A percentile compares a stretch with the other conserved stretches of the same genome.
Evolutionary conservation across 2,113 vertebrate genomes (phyloP).

Genomic region (Brachypodius melanocephalos): DNA sequence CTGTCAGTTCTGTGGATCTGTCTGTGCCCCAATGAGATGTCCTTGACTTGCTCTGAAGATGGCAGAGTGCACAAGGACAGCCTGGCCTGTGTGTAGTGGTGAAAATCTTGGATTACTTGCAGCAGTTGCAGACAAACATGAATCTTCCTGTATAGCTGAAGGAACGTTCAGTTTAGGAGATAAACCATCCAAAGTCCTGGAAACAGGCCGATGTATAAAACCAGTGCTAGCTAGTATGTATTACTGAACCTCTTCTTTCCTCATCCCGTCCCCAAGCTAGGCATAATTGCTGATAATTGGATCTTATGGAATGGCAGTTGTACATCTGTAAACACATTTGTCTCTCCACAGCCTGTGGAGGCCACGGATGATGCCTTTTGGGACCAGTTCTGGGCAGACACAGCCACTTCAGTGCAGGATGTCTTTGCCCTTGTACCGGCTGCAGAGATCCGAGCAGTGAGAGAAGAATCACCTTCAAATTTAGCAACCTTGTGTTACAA

Average conservation of each 20-base stretch:
- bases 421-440: conserved; percentile 96
- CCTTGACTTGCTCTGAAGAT: not conserved
- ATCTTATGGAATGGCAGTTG: not conserved
- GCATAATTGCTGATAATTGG: not conserved
- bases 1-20: not conserved
- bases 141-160: not conserved
- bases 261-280: not conserved
- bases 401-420: conserved; percentile 93
- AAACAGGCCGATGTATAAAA: not conserved
- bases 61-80: not conserved
- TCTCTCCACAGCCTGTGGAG: conserved; percentile 86
- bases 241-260: not conserved
- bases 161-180: not conserved
- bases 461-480: conserved; percentile 97
- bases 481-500: conserved; percentile 97
- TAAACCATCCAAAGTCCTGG: not conserved
- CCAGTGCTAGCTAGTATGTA: not conserved
- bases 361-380: conserved; percentile 97
- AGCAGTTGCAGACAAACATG: not conserved
- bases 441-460: conserved; percentile 94
- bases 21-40: not conserved
- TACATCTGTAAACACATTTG: not conserved
- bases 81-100: rapidly evolving
- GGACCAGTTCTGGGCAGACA: conserved; percentile 99
- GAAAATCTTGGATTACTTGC: not conserved